A percentile compares a stretch with the other conserved stretches of the same genome.
These are phyloP conservation scores for Diarsia dahlii DNA, from an alignment of 2,888 invertebrate genomes.

Conservation along the genomic window DNA sequence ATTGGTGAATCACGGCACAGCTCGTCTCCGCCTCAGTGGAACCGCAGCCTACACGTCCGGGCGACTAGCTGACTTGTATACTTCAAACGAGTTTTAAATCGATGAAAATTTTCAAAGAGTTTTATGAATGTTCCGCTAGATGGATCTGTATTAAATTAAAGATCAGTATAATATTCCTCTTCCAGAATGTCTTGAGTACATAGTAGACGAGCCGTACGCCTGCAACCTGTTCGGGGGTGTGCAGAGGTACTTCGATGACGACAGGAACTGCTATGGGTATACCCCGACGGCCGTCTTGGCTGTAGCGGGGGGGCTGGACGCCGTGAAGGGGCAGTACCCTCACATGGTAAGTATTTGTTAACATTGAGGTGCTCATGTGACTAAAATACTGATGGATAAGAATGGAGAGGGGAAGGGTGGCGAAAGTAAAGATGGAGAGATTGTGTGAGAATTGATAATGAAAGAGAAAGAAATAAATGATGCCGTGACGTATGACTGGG, in stretches of 20 bases:
- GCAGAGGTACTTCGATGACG: conserved; percentile 30
- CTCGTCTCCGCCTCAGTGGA: too few relatives aligned
- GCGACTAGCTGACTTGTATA: too few relatives aligned
- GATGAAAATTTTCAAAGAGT: too few relatives aligned
- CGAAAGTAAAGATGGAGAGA: not conserved
- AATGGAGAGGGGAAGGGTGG: not conserved
- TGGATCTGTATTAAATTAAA: not conserved
- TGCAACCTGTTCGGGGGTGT: conserved; percentile 33
- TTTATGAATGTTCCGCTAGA: too few relatives aligned
- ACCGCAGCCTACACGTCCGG: too few relatives aligned
- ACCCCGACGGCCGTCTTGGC: conserved; percentile 12
- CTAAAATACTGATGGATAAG: not conserved
- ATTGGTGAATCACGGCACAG: too few relatives aligned
- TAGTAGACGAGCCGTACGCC: conserved; percentile 28
- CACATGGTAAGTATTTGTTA: conserved; percentile 40
- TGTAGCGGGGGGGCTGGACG: conserved; percentile 40
- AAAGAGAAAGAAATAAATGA: not conserved
- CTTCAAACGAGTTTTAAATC: too few relatives aligned
- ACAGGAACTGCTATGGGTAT: conserved; percentile 30
- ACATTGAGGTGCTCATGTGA: not conserved
- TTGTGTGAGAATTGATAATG: not conserved
- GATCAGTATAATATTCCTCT: not conserved
- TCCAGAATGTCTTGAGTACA: conserved; percentile 52
- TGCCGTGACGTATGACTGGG: not conserved
- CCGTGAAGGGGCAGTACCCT: conserved; percentile 39